A percentile compares a stretch with the other conserved stretches of the same genome.
These are phyloP conservation scores for Drosophila tristis DNA, from an alignment of 1,140 invertebrate genomes.

Conservation along the genomic window DNA sequence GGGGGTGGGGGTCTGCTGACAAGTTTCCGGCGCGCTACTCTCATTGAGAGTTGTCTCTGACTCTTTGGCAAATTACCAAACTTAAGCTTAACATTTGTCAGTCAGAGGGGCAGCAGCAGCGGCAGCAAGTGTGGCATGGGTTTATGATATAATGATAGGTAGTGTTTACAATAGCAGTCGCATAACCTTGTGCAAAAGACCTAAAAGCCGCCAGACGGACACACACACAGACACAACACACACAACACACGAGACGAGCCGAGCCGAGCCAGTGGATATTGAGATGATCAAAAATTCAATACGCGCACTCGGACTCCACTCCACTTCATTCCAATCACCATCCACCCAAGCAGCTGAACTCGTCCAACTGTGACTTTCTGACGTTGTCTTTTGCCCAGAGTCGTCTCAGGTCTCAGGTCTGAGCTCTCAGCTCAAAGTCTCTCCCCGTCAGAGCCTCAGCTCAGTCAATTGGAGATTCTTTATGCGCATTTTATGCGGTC, in stretches of 20 bases:
- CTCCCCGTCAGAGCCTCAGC: constrained; percentile 7
- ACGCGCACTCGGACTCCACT: constrained; percentile 55
- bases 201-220: constrained; percentile 42
- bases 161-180: constrained; percentile 56
- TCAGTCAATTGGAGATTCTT: constrained; percentile 75
- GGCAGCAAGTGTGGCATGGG: constrained; percentile 30
- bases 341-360: constrained; percentile 23
- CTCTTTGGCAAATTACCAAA: constrained; percentile 27
- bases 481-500: constrained; percentile 66
- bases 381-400: constrained; percentile 23
- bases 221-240: neutral
- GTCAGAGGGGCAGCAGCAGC: constrained; percentile 1
- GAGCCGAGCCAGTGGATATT: constrained; percentile 25
- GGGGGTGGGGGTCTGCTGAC: too few relatives aligned
- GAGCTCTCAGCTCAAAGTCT: constrained; percentile 1
- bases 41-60: neutral
- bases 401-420: constrained; percentile 23
- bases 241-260: too few relatives aligned
- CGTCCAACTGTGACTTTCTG: constrained; percentile 49
- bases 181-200: constrained; percentile 65
- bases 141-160: constrained; percentile 59
- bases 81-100: neutral
- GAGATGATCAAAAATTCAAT: constrained; percentile 79
- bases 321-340: neutral
- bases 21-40: too few relatives aligned